Base-by-base conservation (phyloP, 1,140 invertebrate genomes). In the Parapsyche elsis region DNA sequence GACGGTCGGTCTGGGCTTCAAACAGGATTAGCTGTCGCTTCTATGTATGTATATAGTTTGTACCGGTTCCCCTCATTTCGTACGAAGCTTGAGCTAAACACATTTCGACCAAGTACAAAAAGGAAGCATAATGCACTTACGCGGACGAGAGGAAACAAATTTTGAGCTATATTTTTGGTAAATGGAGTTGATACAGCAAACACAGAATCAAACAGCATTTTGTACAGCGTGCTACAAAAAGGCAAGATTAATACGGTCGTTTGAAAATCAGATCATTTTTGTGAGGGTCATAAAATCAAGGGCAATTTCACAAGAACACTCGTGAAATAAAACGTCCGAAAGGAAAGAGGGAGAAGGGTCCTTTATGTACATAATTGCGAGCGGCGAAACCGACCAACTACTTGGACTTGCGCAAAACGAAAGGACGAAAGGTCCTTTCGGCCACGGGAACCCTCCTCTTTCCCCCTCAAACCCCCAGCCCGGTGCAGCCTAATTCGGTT, bases 401-500 rank as follows among this genome's bases (percentile, higher is more conserved):
- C 49, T 53, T 61, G 1, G 64, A 9, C 21, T 23, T 9, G 64
- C 12, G 64, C 64, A 67, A 67, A 73, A 73, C 9, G 21, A 67
- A 38, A 73, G 44, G 71, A 73, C 19, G 71, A 67, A 73, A 46
- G 46, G 45, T 75, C 73, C 73, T 75, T 75, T 75, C 38, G 59
- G 38, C 71, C 71, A 21, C 71, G 23, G 49, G 64, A 38, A 30
- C 46, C 30, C 30, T 7, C 30, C 30, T 7, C 30, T 7, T 7
- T 7, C 30, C 30, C 30, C 30, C 30, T 7, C 30, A 1, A 7
- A 38, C 30, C 30, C 30, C 30, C 30, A 38, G 1, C 7, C 53
- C 71, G 61, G 70, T 75, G 61, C 77, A 64, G 59, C 77, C 73
- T 81, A 81, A 80, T 82, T 77, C 75, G 75, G 44, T 46, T 77